phyloP scores from a whole-genome alignment of 2,888 invertebrate genomes.

The Sphecodes monilicornis region DNA sequence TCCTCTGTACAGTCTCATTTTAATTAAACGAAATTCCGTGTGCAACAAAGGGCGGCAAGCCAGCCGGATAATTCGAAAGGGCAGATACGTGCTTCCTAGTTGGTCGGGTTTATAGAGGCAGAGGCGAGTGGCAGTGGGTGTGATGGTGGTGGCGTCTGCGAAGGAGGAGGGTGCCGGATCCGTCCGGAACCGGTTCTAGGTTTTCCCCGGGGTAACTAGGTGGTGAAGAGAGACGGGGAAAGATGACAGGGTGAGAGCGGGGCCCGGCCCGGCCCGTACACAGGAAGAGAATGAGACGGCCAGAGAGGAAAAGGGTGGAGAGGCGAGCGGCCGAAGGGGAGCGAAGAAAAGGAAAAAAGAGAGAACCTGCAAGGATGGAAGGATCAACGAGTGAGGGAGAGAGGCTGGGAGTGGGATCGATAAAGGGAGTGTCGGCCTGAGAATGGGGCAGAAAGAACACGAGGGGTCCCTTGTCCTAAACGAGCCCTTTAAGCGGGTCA shows the following conservation, averaged over 20 bases:
- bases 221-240: constrained; percentile 60
- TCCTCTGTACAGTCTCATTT: constrained; percentile 69
- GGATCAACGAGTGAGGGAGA: constrained; percentile 52
- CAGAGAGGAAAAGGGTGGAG: constrained; percentile 36
- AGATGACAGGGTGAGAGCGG: constrained; percentile 35
- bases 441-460: constrained; percentile 75
- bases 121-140: constrained; percentile 62
- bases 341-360: constrained; percentile 43
- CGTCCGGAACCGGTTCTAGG: constrained; percentile 69
- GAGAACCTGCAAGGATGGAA: constrained; percentile 34
- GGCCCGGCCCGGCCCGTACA: constrained; percentile 16
- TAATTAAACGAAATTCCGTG: constrained; percentile 76
- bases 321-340: constrained; percentile 25
- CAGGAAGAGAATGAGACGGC: constrained; percentile 47
- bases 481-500: constrained; percentile 70
- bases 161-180: constrained; percentile 64
- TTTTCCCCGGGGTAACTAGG: constrained; percentile 76
- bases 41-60: constrained; percentile 74
- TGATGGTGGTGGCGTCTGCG: constrained; percentile 59
- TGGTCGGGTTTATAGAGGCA: constrained; percentile 69
- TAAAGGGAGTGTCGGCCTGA: constrained; percentile 83
- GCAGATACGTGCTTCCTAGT: constrained; percentile 76
- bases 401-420: constrained; percentile 69
- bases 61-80: constrained; percentile 75
- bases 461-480: constrained; percentile 73